Evolutionary conservation across 2,797 vertebrate genomes (phyloP).

Genomic region (Rhincodon typus): DNA sequence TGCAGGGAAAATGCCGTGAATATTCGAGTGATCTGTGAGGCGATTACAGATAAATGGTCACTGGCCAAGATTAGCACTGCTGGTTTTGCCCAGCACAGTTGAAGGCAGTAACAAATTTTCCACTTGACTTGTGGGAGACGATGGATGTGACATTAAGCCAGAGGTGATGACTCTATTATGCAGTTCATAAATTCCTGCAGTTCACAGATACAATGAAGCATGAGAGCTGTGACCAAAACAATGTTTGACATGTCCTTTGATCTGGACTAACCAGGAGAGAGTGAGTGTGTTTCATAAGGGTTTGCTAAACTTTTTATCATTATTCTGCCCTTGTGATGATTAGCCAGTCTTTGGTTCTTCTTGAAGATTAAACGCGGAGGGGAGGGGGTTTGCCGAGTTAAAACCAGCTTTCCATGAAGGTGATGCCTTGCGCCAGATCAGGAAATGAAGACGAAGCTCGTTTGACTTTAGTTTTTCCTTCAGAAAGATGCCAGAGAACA

Average conservation of each 20-base stretch:
- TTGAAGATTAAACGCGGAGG: background rate
- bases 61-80: background rate
- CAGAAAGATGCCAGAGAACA: background rate
- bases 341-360: background rate
- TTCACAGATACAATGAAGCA: background rate
- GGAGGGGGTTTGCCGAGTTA: background rate
- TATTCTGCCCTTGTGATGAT: background rate
- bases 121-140: background rate
- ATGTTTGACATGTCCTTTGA: background rate
- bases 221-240: background rate
- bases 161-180: slow-evolving; percentile 1
- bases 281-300: background rate
- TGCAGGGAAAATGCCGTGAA: background rate
- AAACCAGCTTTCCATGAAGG: background rate
- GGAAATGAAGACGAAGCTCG: background rate
- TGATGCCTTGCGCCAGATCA: background rate
- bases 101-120: background rate
- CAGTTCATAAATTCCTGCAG: slow-evolving; percentile 20
- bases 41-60: background rate
- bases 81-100: background rate
- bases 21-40: background rate
- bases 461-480: background rate
- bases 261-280: background rate
- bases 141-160: slow-evolving; percentile 4
- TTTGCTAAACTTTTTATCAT: background rate